Evolutionary conservation across 2,888 invertebrate species (phyloP).

Genomic region (Amiota minor): DNA sequence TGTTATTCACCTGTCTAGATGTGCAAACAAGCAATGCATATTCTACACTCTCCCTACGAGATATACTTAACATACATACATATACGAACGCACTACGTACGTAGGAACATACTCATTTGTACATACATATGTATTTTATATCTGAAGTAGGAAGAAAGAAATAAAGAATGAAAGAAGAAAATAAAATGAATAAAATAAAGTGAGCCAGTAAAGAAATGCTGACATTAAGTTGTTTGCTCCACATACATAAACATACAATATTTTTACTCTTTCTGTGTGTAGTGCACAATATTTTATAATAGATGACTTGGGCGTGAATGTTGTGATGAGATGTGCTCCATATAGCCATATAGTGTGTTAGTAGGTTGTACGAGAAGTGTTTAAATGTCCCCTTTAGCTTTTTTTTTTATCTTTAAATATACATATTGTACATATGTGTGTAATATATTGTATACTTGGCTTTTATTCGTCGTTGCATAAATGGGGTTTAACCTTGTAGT

Average conservation of each 20-base stretch:
- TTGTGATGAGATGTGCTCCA: not conserved
- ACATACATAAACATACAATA: not conserved
- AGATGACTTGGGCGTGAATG: conserved; percentile 3
- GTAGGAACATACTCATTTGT: not conserved
- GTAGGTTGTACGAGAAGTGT: conserved; percentile 34
- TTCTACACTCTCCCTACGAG: conserved; percentile 31
- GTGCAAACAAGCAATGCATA: conserved; percentile 40
- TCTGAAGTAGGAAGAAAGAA: conserved; percentile 2
- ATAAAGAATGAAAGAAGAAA: not conserved
- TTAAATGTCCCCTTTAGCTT: not conserved
- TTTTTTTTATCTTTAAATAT: not conserved
- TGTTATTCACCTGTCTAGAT: conserved; percentile 58
- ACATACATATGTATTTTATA: not conserved
- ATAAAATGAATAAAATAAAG: not conserved
- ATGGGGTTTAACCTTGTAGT: conserved; percentile 37
- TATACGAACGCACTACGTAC: conserved; percentile 8
- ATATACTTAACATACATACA: too few species aligned
- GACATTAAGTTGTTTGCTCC: conserved; percentile 27
- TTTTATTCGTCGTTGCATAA: conserved; percentile 10
- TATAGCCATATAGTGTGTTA: conserved; percentile 33
- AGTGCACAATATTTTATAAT: conserved; percentile 26
- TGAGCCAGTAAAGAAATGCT: conserved; percentile 1
- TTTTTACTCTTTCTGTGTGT: too few species aligned
- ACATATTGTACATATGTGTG: not conserved
- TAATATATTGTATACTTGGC: too few species aligned